Base-by-base conservation (phyloP, 2,888 invertebrate genomes). In the Colostygia pectinataria region DNA sequence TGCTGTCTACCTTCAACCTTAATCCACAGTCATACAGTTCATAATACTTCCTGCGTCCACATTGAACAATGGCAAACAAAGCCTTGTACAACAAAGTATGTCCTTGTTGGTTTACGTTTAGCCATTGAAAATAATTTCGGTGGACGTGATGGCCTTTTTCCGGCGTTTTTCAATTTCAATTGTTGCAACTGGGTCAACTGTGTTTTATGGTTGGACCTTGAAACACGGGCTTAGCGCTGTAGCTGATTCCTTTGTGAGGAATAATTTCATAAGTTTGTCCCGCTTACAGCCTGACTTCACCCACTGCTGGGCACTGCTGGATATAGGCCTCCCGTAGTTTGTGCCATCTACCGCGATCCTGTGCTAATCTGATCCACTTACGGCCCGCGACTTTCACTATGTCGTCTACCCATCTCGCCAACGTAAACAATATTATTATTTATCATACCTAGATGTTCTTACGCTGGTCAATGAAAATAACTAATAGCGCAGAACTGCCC, bases 41-140 rank as follows among this genome's bases (percentile, higher is more conserved):
- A 47, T 29, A 52, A 29, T 54, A 6, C 28, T 9, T 24, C 8
- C 2, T 28, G 12, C 2, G n/a, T 10, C 1, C 24, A 12, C 29
- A 39, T 13, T 31, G 42, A 44, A 59, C 56, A 59, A 59, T 57
- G 41, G 52, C 37, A 28, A 37, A 38, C 24, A 37, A 15, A 53
- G 38, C 46, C 53, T 54, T 50, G 48, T n/a, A n/a, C n/a, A n/a
- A n/a, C n/a, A n/a, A n/a, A 40, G 9, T 39, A 36, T 53, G 56
- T 59, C 59, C 59, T 57, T 59, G 59, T 52, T 20, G 20, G 20
- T 20, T 52, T 46, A 32, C 37, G 37, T 41, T 43, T 28, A 33
- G 24, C 28, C 41, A 46, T 52, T 51, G 45, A 45, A 32, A 36
- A 45, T 15, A 52, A 41, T 52, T 52, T 36, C 5, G 38, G 28